Evolutionary conservation across 2,113 vertebrate genomes (phyloP).

Genomic region (Microcebus jonahi): DNA sequence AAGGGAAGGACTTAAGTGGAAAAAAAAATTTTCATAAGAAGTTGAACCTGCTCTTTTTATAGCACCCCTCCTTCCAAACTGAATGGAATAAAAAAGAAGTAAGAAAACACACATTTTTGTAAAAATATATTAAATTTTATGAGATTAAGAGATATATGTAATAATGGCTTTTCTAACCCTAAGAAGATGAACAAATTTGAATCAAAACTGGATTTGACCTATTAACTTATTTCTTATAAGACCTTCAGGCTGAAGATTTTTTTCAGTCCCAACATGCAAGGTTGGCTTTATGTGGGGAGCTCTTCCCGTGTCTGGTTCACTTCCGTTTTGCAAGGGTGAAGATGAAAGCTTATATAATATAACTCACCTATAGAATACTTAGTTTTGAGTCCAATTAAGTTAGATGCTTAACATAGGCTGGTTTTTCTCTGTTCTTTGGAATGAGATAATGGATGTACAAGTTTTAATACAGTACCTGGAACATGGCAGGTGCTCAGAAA

Average conservation of each 20-base stretch:
- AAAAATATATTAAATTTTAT: neutral
- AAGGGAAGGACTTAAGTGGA: neutral
- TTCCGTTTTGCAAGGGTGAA: neutral
- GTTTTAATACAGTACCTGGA: neutral
- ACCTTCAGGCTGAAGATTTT: neutral
- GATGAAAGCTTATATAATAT: neutral
- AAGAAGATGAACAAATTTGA: neutral
- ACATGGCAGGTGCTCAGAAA: neutral
- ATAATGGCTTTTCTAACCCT: neutral
- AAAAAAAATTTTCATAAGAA: neutral
- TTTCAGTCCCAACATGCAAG: neutral
- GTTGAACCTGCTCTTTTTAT: neutral
- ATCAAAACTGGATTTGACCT: neutral
- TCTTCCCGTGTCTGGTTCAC: neutral
- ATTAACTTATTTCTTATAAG: neutral
- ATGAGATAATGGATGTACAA: neutral
- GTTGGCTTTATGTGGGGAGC: neutral
- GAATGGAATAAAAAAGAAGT: neutral
- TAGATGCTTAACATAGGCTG: neutral
- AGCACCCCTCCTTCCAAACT: neutral
- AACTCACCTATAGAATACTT: neutral
- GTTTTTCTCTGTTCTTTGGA: neutral
- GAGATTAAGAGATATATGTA: neutral
- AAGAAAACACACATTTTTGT: neutral
- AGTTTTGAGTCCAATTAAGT: neutral